phyloP scores from a whole-genome alignment of 2,113 vertebrate species.

The Menura novaehollandiae region DNA sequence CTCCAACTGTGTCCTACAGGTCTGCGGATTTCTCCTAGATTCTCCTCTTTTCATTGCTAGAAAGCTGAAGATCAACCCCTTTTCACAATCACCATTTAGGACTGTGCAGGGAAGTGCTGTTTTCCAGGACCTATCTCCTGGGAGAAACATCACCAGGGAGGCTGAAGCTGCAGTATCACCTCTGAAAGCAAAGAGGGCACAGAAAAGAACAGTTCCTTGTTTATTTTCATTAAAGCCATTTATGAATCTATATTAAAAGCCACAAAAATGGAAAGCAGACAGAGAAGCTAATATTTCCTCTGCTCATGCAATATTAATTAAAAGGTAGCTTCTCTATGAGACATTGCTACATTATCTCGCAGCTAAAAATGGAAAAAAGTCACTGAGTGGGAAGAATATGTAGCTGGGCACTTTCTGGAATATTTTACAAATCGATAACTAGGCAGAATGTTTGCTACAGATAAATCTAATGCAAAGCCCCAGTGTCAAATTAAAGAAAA shows the following conservation, averaged over 20 bases:
- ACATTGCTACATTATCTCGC: constrained; percentile 46
- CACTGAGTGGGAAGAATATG: constrained; percentile 19
- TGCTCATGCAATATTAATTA: constrained; percentile 74
- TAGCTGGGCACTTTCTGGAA: constrained; percentile 21
- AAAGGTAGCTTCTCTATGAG: constrained; percentile 43
- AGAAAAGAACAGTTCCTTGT: not conserved
- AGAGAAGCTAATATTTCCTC: constrained; percentile 54
- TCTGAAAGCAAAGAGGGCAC: not conserved
- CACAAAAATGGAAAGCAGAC: constrained; percentile 17
- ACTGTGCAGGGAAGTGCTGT: not conserved
- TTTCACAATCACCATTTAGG: not conserved
- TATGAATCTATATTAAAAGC: constrained; percentile 49
- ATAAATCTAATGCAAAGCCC: not conserved
- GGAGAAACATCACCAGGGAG: not conserved
- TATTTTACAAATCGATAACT: not conserved
- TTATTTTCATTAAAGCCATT: constrained; percentile 22
- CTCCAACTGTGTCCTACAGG: not conserved
- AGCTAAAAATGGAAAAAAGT: constrained; percentile 63
- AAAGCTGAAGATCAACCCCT: not conserved
- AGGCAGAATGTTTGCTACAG: not conserved
- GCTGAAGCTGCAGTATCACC: not conserved
- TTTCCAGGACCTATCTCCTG: not conserved
- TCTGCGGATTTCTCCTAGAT: not conserved
- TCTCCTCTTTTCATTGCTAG: not conserved
- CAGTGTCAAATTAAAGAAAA: not conserved